Evolutionary conservation across 2,888 invertebrate genomes (phyloP).

Genomic region (Stenolophus ochropezus): DNA sequence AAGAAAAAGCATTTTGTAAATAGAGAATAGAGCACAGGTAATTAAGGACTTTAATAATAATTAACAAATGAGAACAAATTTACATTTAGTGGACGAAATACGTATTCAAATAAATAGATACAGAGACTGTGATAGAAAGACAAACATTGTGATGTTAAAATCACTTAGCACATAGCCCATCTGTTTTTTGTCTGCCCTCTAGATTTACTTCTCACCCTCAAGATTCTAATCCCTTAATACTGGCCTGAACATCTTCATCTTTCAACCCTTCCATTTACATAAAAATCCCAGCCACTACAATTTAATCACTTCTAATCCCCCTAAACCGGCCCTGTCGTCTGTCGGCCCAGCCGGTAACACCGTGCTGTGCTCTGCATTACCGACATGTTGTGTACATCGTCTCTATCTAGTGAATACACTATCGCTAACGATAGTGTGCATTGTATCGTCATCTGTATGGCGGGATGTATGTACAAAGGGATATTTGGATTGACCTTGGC

Average conservation of each 20-base stretch:
- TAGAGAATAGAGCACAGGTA: no score
- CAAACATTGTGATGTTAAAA: no score
- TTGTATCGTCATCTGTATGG: background rate
- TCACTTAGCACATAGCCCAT: no score
- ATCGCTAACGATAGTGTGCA: background rate
- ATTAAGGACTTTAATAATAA: no score
- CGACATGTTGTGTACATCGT: slow-evolving; percentile 6
- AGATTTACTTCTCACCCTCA: background rate
- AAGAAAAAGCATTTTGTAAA: no score
- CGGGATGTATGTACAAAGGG: background rate
- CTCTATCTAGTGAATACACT: background rate
- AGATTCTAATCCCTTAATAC: background rate
- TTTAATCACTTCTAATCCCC: slow-evolving; percentile 8
- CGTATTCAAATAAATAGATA: no score
- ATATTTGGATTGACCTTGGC: background rate
- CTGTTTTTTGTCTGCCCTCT: no score
- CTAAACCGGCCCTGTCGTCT: slow-evolving; percentile 3
- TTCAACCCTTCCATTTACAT: slow-evolving; percentile 2
- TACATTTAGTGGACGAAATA: no score
- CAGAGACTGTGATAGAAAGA: no score
- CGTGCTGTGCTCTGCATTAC: background rate
- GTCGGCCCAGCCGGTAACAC: background rate
- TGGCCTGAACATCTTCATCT: background rate
- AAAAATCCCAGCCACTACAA: slow-evolving; percentile 19
- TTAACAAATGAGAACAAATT: no score